A percentile compares a stretch with the other conserved stretches of the same genome.
Evolutionary conservation across 2,797 vertebrate genomes (phyloP).

Genomic region (Glossophaga mutica): DNA sequence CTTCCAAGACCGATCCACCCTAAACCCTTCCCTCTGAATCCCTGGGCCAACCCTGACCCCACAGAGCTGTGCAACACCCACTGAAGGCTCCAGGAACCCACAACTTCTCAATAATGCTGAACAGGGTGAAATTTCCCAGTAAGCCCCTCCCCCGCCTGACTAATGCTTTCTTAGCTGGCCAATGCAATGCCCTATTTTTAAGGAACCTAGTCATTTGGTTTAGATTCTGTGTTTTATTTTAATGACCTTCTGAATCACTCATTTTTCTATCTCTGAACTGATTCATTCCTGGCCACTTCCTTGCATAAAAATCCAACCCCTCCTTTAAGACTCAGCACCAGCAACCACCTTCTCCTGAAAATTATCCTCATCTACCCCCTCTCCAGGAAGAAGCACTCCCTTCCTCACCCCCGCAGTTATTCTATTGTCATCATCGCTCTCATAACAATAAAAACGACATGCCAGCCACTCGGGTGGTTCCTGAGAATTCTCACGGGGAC

Average conservation of each 20-base stretch:
- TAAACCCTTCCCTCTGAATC: background rate
- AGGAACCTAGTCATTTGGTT: constrained; percentile 71
- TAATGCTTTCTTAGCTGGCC: constrained; percentile 40
- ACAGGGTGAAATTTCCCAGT: constrained; percentile 68
- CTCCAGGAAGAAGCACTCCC: background rate
- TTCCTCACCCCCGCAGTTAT: background rate
- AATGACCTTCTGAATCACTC: constrained; percentile 71
- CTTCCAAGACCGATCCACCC: background rate
- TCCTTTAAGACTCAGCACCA: background rate
- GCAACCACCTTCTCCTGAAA: background rate
- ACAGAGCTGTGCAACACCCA: background rate
- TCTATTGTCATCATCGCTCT: background rate
- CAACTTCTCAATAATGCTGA: constrained; percentile 69
- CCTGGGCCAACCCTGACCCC: background rate
- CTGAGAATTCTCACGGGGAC: background rate
- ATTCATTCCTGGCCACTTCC: constrained; percentile 68
- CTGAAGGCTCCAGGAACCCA: constrained; percentile 15
- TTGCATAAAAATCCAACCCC: constrained; percentile 55
- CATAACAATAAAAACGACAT: background rate
- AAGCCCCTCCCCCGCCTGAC: constrained; percentile 63
- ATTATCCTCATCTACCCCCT: background rate
- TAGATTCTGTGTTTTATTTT: constrained; percentile 63
- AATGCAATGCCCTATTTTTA: constrained; percentile 64
- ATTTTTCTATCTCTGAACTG: constrained; percentile 65
- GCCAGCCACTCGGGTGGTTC: background rate